Percentiles rank a stretch among this genome's conserved stretches.
Conservation (phyloP, 1,140 invertebrate species). For the Gonatopus flavifemur region DNA sequence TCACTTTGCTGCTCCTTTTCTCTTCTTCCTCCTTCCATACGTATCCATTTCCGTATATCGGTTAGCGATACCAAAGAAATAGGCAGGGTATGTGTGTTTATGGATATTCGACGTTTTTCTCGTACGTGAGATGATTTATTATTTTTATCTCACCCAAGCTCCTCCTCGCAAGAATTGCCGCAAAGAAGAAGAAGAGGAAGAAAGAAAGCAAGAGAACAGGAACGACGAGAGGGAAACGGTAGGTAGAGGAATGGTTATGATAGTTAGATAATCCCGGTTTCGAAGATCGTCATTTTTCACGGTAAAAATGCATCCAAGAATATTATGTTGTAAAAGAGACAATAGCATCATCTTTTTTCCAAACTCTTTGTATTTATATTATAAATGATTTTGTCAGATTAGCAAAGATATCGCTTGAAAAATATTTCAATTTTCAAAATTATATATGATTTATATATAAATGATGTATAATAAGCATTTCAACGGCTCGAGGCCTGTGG, state of each 20-base stretch:
- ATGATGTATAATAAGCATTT: no score
- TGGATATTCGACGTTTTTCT: slow-evolving; percentile 9
- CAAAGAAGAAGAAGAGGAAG: slow-evolving; percentile 10
- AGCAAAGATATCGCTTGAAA: no score
- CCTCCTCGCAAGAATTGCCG: slow-evolving; percentile 22
- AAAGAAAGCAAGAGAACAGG: slow-evolving; percentile 5
- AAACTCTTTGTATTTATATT: no score
- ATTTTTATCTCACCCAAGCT: slow-evolving; percentile 44
- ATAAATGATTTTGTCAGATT: no score
- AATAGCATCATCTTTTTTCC: no score
- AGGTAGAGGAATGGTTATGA: neutral
- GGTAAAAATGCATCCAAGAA: no score
- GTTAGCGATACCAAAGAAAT: slow-evolving; percentile 43
- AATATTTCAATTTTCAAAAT: no score
- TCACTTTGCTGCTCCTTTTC: slow-evolving; percentile 1
- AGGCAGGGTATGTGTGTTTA: slow-evolving; percentile 37
- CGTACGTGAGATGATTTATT: slow-evolving; percentile 48
- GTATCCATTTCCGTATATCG: slow-evolving; percentile 51
- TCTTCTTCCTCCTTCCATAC: neutral
- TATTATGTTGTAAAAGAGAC: no score
- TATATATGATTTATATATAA: no score
- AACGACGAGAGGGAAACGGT: slow-evolving; percentile 6
- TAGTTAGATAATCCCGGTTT: no score
- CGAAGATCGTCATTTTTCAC: no score
- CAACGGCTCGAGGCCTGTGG: no score